A percentile compares a stretch with the other conserved stretches of the same genome.
Conservation (phyloP, 2,888 invertebrate genomes). For the Callimorpha dominula region DNA sequence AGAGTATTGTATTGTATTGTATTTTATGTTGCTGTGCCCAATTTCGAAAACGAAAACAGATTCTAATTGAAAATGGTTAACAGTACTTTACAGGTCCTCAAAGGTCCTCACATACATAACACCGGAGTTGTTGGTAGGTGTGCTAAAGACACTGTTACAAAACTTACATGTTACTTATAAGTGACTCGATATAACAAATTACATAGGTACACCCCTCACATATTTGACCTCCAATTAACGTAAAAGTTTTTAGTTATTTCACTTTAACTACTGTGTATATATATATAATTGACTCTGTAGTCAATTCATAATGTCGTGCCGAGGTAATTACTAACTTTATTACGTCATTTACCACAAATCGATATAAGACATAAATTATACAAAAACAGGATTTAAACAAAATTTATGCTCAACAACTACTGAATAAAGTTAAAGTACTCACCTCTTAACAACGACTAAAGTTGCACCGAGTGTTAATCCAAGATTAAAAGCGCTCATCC, state of each 20-base stretch:
- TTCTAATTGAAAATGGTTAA: too few species aligned
- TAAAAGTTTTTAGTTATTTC: conserved; percentile 10
- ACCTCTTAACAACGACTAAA: conserved; percentile 88
- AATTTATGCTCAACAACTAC: background rate
- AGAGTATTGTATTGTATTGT: too few species aligned
- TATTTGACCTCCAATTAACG: conserved; percentile 2
- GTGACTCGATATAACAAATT: background rate
- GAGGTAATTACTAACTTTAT: background rate
- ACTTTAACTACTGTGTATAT: background rate
- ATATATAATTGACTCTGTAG: too few species aligned
- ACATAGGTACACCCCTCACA: background rate
- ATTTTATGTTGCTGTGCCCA: too few species aligned
- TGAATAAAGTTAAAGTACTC: conserved; percentile 49
- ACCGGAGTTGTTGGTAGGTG: too few species aligned
- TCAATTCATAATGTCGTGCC: conserved; percentile 12
- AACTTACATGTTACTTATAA: too few species aligned
- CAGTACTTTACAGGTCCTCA: too few species aligned
- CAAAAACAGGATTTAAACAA: background rate
- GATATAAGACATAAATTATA: background rate
- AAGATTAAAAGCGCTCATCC: conserved; percentile 89
- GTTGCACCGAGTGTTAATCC: conserved; percentile 89
- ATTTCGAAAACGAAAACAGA: too few species aligned
- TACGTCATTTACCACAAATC: background rate
- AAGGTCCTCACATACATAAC: too few species aligned
- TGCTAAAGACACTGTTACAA: too few species aligned